phyloP scores from a whole-genome alignment of 2,888 invertebrate species.

The Nezara viridula region DNA sequence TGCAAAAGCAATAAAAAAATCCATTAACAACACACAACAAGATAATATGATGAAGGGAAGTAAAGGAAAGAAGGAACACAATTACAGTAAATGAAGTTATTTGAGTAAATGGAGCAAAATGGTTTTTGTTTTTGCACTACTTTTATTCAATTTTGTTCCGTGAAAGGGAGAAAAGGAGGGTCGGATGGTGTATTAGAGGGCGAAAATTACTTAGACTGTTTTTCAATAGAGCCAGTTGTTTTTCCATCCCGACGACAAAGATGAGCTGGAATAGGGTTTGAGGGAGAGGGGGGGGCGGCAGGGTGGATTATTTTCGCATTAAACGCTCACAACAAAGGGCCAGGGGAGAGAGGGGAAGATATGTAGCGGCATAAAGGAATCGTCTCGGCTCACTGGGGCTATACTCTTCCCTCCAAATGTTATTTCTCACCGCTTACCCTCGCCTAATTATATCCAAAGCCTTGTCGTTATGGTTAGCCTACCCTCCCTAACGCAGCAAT shows the following conservation, averaged over 20 bases:
- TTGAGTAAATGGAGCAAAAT: conserved; percentile 42
- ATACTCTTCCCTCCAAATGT: conserved; percentile 52
- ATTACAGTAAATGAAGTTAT: conserved; percentile 40
- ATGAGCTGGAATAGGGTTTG: conserved; percentile 54
- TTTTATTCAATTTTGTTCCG: conserved; percentile 43
- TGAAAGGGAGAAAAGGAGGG: conserved; percentile 51
- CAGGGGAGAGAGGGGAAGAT: conserved; percentile 46
- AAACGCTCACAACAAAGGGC: conserved; percentile 55
- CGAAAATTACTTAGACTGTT: conserved; percentile 51
- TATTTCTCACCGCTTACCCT: conserved; percentile 50
- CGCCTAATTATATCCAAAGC: conserved; percentile 53
- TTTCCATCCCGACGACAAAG: conserved; percentile 52
- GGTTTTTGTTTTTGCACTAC: conserved; percentile 50
- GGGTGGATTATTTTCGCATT: conserved; percentile 55
- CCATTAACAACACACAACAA: conserved; percentile 39
- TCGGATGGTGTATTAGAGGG: conserved; percentile 43
- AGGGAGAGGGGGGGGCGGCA: neutral
- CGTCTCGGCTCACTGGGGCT: conserved; percentile 45
- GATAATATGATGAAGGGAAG: conserved; percentile 37
- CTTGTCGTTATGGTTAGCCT: conserved; percentile 47
- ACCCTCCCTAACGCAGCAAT: neutral
- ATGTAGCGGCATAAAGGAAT: conserved; percentile 58
- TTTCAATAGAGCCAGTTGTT: conserved; percentile 58
- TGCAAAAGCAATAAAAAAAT: conserved; percentile 41
- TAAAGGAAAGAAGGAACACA: conserved; percentile 47